Conservation (phyloP, 1,140 invertebrate species). For the Penaeus chinensis region DNA sequence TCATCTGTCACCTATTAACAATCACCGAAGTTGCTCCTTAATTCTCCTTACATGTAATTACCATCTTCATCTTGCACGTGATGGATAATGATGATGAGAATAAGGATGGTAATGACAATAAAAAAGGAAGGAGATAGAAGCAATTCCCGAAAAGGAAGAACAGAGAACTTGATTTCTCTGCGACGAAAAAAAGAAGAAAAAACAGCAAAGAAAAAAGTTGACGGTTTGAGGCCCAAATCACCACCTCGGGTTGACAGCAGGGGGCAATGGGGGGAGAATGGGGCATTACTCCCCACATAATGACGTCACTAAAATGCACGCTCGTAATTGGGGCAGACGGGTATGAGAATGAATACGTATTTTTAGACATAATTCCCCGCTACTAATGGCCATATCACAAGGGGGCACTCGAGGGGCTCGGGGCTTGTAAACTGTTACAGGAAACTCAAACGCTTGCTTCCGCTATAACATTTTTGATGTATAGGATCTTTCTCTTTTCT, state of each 20-base stretch:
- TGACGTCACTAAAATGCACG: conserved; percentile 52
- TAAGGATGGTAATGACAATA: background rate
- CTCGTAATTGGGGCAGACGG: conserved; percentile 46
- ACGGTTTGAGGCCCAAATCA: conserved; percentile 14
- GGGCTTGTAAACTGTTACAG: conserved; percentile 25
- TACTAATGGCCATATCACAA: conserved; percentile 31
- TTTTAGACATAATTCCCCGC: conserved; percentile 51
- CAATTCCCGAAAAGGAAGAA: background rate
- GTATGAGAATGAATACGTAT: conserved; percentile 54
- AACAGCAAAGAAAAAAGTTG: background rate
- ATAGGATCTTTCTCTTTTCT: background rate
- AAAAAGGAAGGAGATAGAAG: background rate
- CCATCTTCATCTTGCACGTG: background rate
- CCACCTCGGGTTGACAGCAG: conserved; percentile 32
- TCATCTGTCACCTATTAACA: too few relatives aligned
- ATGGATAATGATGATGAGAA: background rate
- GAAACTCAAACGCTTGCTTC: conserved; percentile 55
- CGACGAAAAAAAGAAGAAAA: background rate
- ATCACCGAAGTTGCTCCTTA: too few relatives aligned
- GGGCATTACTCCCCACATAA: conserved; percentile 22
- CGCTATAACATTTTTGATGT: conserved; percentile 26
- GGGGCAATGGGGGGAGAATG: too few relatives aligned
- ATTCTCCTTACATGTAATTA: too few relatives aligned
- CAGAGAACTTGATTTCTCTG: too few relatives aligned
- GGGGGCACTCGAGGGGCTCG: background rate